Evolutionary conservation across 2,113 vertebrate species (phyloP).

Genomic region (Lepisosteus osseus): DNA sequence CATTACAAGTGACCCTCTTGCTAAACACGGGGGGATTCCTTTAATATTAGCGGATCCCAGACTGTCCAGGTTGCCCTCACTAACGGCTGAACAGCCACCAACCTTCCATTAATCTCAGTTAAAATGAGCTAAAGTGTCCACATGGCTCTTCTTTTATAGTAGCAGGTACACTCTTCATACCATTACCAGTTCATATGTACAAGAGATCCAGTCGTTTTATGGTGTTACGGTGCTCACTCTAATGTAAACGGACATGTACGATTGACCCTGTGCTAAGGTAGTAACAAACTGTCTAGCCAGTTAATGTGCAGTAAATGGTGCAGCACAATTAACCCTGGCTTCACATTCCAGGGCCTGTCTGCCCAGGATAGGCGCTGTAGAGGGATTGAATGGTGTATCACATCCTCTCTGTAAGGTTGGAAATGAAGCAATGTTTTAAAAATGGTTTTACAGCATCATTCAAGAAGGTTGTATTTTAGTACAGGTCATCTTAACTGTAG

Average conservation of each 20-base stretch:
- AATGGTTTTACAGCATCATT: too few species aligned
- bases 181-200: too few species aligned
- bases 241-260: slow-evolving; percentile 37
- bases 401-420: too few species aligned
- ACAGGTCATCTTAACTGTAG: too few species aligned
- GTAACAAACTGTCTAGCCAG: slow-evolving; percentile 40
- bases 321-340: slow-evolving; percentile 35
- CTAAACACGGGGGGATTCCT: too few species aligned
- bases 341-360: background rate
- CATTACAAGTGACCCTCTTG: too few species aligned
- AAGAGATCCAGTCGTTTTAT: too few species aligned
- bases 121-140: slow-evolving; percentile 22
- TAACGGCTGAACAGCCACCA: background rate
- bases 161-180: slow-evolving; percentile 20
- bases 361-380: background rate
- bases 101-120: slow-evolving; percentile 7
- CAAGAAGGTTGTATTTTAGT: too few species aligned
- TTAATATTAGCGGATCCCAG: too few species aligned
- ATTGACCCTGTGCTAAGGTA: slow-evolving; percentile 34
- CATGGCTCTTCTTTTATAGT: slow-evolving; percentile 23
- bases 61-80: background rate
- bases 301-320: slow-evolving; percentile 41
- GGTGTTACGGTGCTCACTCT: slow-evolving; percentile 21
- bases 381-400: background rate
- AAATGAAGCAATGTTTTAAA: too few species aligned